Conservation (phyloP, 2,113 vertebrate genomes). For the Prinia subflava region DNA sequence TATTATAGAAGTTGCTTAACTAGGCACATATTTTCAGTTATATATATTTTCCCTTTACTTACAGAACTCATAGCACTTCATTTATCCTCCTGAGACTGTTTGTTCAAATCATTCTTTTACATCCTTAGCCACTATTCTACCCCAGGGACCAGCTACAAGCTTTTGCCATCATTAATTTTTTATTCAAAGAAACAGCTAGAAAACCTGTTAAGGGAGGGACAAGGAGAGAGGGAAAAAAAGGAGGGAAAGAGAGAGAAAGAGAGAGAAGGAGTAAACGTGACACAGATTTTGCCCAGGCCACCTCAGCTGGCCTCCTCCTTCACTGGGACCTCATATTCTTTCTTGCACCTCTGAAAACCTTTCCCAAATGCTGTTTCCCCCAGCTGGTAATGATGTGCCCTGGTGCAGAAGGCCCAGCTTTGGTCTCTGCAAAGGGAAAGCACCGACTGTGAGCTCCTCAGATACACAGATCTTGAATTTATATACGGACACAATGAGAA, state of each 20-base stretch:
- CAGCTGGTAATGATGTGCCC: background rate
- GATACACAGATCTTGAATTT: background rate
- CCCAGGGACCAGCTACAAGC: background rate
- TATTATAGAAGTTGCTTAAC: constrained; percentile 41
- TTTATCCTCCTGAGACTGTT: constrained; percentile 56
- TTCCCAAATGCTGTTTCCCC: background rate
- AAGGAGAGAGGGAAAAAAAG: background rate
- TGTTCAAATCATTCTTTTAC: constrained; percentile 42
- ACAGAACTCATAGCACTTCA: constrained; percentile 23
- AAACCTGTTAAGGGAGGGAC: background rate
- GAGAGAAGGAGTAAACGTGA: background rate
- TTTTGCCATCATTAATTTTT: constrained; percentile 38
- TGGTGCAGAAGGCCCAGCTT: background rate
- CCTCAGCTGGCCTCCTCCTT: background rate
- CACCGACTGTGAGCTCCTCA: background rate
- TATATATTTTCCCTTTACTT: constrained; percentile 23
- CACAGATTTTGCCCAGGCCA: background rate
- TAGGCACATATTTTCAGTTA: constrained; percentile 49
- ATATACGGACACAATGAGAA: background rate
- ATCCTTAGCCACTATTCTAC: constrained; percentile 34
- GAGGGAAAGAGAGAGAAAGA: background rate
- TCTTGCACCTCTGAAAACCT: background rate
- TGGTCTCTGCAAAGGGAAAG: background rate
- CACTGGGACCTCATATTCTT: background rate
- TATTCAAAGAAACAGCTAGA: constrained; percentile 38